Conservation (phyloP, 2,113 vertebrate genomes). For the Dicaeum eximium region DNA sequence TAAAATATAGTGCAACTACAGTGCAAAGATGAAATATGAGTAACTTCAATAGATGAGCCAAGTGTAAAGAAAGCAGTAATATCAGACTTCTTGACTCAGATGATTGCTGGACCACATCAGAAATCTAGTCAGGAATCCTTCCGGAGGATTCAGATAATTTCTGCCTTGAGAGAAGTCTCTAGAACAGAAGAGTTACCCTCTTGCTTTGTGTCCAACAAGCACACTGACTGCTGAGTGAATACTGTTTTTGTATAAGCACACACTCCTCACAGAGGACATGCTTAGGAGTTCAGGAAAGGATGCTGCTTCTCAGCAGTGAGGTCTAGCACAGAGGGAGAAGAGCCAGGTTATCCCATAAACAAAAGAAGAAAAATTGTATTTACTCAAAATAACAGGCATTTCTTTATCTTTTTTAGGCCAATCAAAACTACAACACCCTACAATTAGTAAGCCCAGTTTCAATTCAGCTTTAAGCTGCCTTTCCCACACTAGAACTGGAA, state of each 20-base stretch:
- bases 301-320: not conserved
- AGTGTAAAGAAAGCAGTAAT: not conserved
- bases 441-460: not conserved
- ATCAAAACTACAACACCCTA: not conserved
- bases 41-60: not conserved
- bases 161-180: not conserved
- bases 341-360: not conserved
- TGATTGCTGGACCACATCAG: not conserved
- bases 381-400: not conserved
- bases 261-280: not conserved
- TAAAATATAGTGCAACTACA: not conserved
- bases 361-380: not conserved
- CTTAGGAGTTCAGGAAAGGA: not conserved
- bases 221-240: rapidly evolving
- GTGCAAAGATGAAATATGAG: not conserved
- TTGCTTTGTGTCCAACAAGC: not conserved
- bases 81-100: not conserved
- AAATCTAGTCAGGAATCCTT: not conserved
- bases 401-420: not conserved
- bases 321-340: not conserved
- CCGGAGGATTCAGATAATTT: not conserved
- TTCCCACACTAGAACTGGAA: not conserved
- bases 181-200: not conserved
- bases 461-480: not conserved
- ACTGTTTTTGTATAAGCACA: not conserved